A percentile compares a stretch with the other conserved stretches of the same genome.
These are phyloP conservation scores for Nycteola revayana DNA, from an alignment of 2,888 invertebrate species.

Conservation along the genomic window DNA sequence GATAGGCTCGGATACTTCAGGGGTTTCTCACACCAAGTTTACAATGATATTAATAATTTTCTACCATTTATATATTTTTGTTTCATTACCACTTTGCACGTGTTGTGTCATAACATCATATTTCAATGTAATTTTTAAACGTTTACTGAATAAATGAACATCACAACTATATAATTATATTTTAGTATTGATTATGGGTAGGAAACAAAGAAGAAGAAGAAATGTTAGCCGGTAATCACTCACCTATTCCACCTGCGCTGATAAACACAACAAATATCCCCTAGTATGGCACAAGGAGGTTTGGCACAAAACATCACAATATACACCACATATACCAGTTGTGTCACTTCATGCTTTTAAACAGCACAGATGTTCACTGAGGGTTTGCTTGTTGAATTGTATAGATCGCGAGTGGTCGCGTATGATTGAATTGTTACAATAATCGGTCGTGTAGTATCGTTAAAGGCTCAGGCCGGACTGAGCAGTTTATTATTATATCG, in stretches of 20 bases:
- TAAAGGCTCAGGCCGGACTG: conserved; percentile 74
- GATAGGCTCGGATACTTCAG: too few species aligned
- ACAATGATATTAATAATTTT: too few species aligned
- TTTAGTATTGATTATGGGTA: too few species aligned
- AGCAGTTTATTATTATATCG: conserved; percentile 74
- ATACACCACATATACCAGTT: conserved; percentile 62
- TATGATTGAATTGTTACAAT: conserved; percentile 42
- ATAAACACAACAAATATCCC: conserved; percentile 48
- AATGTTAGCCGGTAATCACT: conserved; percentile 29
- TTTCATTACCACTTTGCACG: too few species aligned
- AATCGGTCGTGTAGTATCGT: conserved; percentile 71
- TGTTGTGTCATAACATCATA: too few species aligned
- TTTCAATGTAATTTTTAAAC: too few species aligned
- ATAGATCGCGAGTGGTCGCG: conserved; percentile 33
- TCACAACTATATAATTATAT: too few species aligned
- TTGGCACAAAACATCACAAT: conserved; percentile 77
- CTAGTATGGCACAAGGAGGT: conserved; percentile 63
- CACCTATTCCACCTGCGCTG: conserved; percentile 56
- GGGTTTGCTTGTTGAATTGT: conserved; percentile 25
- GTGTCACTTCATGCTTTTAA: conserved; percentile 52
- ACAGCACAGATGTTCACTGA: conserved; percentile 35
- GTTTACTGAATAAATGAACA: too few species aligned
- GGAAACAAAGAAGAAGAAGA: too few species aligned
- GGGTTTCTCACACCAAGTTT: too few species aligned
- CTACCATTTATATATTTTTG: too few species aligned